A percentile compares a stretch with the other conserved stretches of the same genome.
Evolutionary conservation across 2,888 invertebrate species (phyloP).

Genomic region (Julus scanicus): DNA sequence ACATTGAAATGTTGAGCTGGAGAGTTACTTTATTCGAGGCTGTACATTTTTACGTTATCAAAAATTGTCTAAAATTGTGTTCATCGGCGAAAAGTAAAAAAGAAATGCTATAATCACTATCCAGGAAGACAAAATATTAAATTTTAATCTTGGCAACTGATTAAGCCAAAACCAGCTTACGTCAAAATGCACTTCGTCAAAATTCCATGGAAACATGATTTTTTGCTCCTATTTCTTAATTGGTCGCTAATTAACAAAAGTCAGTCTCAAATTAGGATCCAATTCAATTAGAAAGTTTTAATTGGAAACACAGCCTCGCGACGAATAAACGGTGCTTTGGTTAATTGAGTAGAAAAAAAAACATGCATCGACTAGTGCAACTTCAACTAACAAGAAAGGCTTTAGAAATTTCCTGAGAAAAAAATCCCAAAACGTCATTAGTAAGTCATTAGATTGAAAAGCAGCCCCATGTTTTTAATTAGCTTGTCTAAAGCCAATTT

Average conservation of each 20-base stretch:
- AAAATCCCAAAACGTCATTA: neutral
- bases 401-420: neutral
- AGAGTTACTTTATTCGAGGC: neutral
- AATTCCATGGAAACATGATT: neutral
- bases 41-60: neutral
- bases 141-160: no score
- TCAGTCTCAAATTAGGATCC: neutral
- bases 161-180: neutral
- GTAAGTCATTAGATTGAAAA: conserved; percentile 8
- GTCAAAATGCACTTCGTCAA: neutral
- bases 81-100: no score
- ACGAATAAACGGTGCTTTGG: neutral
- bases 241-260: conserved; percentile 30
- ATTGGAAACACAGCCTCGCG: neutral
- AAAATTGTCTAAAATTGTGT: no score
- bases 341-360: neutral
- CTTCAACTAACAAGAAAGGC: neutral
- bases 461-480: neutral
- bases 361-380: neutral
- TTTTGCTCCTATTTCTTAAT: neutral
- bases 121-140: no score
- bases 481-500: neutral
- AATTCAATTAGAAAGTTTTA: neutral
- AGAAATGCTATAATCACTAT: no score
- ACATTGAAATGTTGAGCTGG: neutral